phyloP scores from a whole-genome alignment of 1,140 invertebrate species.

The Mycetomoellerius zeteki region DNA sequence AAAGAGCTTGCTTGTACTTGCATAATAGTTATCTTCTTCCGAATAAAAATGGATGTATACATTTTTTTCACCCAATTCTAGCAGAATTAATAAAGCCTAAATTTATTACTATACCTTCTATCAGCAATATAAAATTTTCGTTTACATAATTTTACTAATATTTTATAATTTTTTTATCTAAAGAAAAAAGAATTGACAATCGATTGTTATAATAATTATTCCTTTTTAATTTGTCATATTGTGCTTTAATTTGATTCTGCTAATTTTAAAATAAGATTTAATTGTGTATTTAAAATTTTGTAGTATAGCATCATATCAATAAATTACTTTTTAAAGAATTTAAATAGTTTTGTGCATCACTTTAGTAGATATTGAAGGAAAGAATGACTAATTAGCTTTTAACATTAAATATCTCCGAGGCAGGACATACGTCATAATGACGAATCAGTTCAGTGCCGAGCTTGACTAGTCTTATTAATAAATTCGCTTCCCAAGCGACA shows the following conservation, averaged over 20 bases:
- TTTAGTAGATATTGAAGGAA: conserved; percentile 18
- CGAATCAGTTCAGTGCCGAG: conserved; percentile 70
- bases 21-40: conserved; percentile 33
- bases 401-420: conserved; percentile 69
- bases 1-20: not conserved
- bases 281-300: not conserved
- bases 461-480: conserved; percentile 75
- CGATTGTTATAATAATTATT: not conserved
- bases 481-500: conserved; percentile 78
- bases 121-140: conserved; percentile 2
- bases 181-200: not conserved
- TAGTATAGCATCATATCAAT: not conserved
- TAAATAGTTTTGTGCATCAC: not conserved
- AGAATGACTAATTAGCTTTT: conserved; percentile 68
- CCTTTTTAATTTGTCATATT: not conserved
- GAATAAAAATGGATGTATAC: not conserved
- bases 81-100: not conserved
- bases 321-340: not conserved
- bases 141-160: conserved; percentile 12
- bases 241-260: conserved; percentile 1
- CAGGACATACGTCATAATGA: conserved; percentile 75
- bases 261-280: not conserved
- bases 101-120: conserved; percentile 59
- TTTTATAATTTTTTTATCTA: not conserved
- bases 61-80: not conserved